These are phyloP conservation scores for Enteromius mattozi DNA, from an alignment of 2,797 vertebrate species.

Conservation along the genomic window DNA sequence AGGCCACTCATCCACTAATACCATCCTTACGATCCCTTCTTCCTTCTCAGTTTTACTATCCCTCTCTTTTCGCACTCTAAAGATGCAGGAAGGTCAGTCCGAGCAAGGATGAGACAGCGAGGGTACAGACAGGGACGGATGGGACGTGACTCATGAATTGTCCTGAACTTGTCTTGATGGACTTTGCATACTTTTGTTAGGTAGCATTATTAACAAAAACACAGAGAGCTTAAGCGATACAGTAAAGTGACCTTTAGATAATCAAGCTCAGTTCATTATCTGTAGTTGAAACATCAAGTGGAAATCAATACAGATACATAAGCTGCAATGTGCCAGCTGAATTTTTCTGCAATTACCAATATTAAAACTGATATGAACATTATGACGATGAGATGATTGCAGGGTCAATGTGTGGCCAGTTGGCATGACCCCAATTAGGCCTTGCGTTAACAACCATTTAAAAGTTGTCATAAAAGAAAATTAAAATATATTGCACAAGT, in stretches of 20 bases:
- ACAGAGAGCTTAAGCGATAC: not conserved
- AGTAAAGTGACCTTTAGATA: conserved; percentile 20
- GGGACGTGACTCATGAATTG: conserved; percentile 7
- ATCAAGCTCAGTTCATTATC: conserved; percentile 4
- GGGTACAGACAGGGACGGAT: not conserved
- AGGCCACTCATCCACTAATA: conserved; percentile 69
- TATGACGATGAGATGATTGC: not conserved
- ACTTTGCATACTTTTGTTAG: not conserved
- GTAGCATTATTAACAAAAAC: not conserved
- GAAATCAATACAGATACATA: conserved; percentile 2
- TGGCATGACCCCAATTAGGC: not conserved
- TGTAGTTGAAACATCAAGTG: conserved; percentile 19
- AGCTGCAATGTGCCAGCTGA: not conserved
- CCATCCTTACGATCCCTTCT: conserved; percentile 52
- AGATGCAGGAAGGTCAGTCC: conserved; percentile 37
- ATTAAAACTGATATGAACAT: not conserved
- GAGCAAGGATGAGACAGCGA: not conserved
- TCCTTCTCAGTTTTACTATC: conserved; percentile 51
- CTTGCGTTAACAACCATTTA: not conserved
- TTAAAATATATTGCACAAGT: too few species aligned
- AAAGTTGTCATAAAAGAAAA: not conserved
- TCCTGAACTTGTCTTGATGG: not conserved
- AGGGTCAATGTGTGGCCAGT: not conserved
- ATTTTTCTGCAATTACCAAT: not conserved
- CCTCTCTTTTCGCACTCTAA: conserved; percentile 34